Conservation (phyloP, 2,888 invertebrate genomes). For the Drosophila mulleri region DNA sequence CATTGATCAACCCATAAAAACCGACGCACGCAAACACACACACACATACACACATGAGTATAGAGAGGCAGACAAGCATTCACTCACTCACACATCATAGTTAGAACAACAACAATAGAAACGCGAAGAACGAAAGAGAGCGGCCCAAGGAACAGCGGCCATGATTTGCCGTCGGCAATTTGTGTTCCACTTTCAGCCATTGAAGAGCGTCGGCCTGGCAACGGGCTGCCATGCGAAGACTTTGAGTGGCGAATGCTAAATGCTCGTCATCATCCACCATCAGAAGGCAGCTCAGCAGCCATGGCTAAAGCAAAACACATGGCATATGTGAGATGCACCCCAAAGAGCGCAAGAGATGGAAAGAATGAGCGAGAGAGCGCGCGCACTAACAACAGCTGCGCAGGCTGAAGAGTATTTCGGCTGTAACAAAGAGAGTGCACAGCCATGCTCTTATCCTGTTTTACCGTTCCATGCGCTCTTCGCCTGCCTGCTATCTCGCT, state of each 20-base stretch:
- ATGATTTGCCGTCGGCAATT: slow-evolving; percentile 73
- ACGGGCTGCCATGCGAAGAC: slow-evolving; percentile 59
- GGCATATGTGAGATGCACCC: slow-evolving; percentile 43
- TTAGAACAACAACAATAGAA: slow-evolving; percentile 51
- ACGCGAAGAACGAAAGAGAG: slow-evolving; percentile 34
- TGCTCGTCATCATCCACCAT: slow-evolving; percentile 61
- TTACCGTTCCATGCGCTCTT: slow-evolving; percentile 61
- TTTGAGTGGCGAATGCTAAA: slow-evolving; percentile 68
- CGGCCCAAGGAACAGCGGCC: slow-evolving; percentile 49
- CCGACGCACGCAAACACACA: slow-evolving; percentile 42
- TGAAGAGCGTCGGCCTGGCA: slow-evolving; percentile 59
- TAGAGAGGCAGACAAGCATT: not conserved
- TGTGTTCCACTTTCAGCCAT: slow-evolving; percentile 63
- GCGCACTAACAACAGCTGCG: slow-evolving; percentile 47
- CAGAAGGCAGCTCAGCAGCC: slow-evolving; percentile 35
- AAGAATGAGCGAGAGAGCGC: slow-evolving; percentile 18
- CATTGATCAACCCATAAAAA: slow-evolving; percentile 83
- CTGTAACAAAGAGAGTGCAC: slow-evolving; percentile 39
- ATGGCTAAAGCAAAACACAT: slow-evolving; percentile 36
- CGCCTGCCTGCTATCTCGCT: slow-evolving; percentile 41
- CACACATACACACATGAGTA: slow-evolving; percentile 34
- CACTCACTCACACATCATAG: slow-evolving; percentile 21
- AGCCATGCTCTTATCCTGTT: slow-evolving; percentile 56
- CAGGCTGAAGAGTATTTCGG: slow-evolving; percentile 31
- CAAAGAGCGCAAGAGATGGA: slow-evolving; percentile 11